These are phyloP conservation scores for Drosophila ananassae DNA, from an alignment of 1,140 invertebrate species.

Conservation along the genomic window DNA sequence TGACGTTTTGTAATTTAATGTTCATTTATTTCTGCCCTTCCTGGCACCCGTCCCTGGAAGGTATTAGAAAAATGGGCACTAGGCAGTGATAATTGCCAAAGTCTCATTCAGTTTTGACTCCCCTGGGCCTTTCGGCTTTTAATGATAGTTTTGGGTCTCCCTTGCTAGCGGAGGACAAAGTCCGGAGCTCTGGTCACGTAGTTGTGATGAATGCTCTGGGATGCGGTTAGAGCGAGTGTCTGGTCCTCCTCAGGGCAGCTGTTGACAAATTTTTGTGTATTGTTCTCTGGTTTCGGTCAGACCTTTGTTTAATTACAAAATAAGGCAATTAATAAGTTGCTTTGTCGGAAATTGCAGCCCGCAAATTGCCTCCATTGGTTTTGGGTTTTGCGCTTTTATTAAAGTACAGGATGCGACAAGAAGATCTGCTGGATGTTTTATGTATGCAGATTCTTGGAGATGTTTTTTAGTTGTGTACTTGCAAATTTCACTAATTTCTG, in stretches of 20 bases:
- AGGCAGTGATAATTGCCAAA: constrained; percentile 51
- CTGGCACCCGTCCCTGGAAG: constrained; percentile 16
- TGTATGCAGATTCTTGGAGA: neutral
- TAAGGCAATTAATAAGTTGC: constrained; percentile 55
- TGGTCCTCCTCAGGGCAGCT: constrained; percentile 23
- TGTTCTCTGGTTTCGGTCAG: constrained; percentile 20
- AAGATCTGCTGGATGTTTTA: neutral
- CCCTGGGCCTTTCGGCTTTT: constrained; percentile 24
- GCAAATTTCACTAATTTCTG: neutral
- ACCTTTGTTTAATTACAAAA: constrained; percentile 72
- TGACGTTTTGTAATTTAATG: constrained; percentile 53
- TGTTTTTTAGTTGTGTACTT: neutral
- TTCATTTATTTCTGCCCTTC: constrained; percentile 40
- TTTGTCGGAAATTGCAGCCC: constrained; percentile 11
- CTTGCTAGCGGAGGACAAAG: constrained; percentile 1
- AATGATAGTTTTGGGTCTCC: constrained; percentile 44
- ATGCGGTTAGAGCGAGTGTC: constrained; percentile 1
- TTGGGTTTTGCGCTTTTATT: neutral
- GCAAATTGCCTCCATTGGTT: constrained; percentile 2
- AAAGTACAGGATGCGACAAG: neutral
- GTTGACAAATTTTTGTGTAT: constrained; percentile 60
- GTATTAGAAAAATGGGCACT: constrained; percentile 12
- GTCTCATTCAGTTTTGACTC: constrained; percentile 30
- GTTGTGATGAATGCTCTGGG: constrained; percentile 52
- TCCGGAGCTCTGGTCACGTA: constrained; percentile 53